Conservation (phyloP, 2,797 vertebrate species). For the Halcyon chelicuti region DNA sequence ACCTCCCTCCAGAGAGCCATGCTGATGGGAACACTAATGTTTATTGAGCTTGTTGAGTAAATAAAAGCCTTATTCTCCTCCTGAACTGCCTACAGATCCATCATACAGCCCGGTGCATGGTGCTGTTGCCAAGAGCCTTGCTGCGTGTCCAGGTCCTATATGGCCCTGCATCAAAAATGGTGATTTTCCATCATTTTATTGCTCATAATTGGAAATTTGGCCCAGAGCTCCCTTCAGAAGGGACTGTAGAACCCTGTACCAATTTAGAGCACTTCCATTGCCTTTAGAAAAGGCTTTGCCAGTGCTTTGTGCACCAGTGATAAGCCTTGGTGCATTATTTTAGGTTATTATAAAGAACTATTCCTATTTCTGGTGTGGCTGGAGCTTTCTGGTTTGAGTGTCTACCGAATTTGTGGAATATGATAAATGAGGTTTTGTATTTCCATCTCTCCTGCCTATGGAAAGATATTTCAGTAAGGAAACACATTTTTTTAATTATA, state of each 20-base stretch:
- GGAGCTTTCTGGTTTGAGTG: not conserved
- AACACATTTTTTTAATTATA: constrained; percentile 39
- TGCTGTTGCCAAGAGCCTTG: not conserved
- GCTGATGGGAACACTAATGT: not conserved
- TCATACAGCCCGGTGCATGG: not conserved
- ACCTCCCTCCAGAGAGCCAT: not conserved
- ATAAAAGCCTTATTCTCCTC: not conserved
- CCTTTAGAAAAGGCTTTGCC: constrained; percentile 3
- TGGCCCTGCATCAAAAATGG: not conserved
- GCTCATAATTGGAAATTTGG: not conserved
- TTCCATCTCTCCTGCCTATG: not conserved
- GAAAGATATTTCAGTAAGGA: constrained; percentile 13
- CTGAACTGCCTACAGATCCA: not conserved
- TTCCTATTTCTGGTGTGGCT: constrained; percentile 11
- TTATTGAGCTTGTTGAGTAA: not conserved
- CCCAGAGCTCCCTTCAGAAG: not conserved
- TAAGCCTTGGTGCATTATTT: not conserved
- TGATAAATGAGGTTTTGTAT: constrained; percentile 47
- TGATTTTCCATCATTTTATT: not conserved
- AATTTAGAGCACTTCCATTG: not conserved
- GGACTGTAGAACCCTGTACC: not conserved
- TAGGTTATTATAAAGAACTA: not conserved
- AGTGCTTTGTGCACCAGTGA: accelerated
- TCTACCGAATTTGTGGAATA: not conserved
- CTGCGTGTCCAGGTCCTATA: not conserved